Percentiles rank a stretch among this genome's conserved stretches.
Evolutionary conservation across 1,140 invertebrate genomes (phyloP).

Genomic region (Coboldia fuscipes): DNA sequence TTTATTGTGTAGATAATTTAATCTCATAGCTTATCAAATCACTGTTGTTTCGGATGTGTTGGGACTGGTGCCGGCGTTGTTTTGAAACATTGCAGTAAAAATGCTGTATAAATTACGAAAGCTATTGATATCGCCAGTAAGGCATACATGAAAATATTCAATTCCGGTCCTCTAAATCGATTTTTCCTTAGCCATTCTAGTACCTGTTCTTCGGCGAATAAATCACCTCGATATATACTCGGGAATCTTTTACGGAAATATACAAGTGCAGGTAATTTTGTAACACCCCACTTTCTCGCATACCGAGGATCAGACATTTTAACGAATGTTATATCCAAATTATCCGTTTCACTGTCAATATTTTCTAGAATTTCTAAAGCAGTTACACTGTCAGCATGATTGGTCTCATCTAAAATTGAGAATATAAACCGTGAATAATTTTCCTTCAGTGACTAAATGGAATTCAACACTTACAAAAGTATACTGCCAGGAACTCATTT

Average conservation of each 20-base stretch:
- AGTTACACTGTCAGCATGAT: constrained; percentile 51
- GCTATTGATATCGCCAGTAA: constrained; percentile 63
- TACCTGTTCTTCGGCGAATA: constrained; percentile 68
- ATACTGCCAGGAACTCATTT: constrained; percentile 86
- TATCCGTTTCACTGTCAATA: constrained; percentile 82
- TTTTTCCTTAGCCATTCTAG: constrained; percentile 85
- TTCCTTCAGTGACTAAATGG: background rate
- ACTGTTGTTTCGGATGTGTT: constrained; percentile 17
- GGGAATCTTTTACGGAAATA: constrained; percentile 88
- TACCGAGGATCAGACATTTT: constrained; percentile 84
- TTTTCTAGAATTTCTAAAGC: constrained; percentile 71
- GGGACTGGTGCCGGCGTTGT: constrained; percentile 28
- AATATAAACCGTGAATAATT: background rate
- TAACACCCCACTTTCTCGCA: constrained; percentile 88
- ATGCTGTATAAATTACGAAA: constrained; percentile 76
- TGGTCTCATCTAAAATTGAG: constrained; percentile 41
- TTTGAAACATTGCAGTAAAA: constrained; percentile 75
- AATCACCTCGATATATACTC: constrained; percentile 78
- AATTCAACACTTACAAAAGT: constrained; percentile 58
- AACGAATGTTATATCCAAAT: constrained; percentile 85
- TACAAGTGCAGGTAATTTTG: constrained; percentile 72
- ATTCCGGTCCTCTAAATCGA: constrained; percentile 74
- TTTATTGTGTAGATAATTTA: no score
- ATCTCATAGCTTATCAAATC: no score
- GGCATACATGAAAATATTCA: constrained; percentile 89